Evolutionary conservation across 2,888 invertebrate genomes (phyloP).

Genomic region (Bombyx huttoni): DNA sequence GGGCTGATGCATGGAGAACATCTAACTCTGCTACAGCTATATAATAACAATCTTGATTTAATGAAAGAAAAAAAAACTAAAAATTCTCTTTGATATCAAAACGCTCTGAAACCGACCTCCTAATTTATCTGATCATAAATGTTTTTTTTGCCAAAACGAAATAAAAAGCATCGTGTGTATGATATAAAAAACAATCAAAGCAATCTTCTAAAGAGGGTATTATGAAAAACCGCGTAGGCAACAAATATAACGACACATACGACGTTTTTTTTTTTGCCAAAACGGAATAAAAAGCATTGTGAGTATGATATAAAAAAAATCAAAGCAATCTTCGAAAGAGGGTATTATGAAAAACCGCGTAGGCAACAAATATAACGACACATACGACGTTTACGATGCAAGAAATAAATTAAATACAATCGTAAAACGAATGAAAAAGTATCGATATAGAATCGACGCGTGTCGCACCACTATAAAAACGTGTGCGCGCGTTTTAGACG

Average conservation of each 20-base stretch:
- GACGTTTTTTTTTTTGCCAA: constrained; percentile 39
- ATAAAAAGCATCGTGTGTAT: not conserved
- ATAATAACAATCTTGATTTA: not conserved
- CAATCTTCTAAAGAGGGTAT: constrained; percentile 42
- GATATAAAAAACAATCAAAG: constrained; percentile 5
- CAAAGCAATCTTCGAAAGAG: constrained; percentile 44
- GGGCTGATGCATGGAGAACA: too few species aligned
- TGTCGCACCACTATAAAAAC: constrained; percentile 54
- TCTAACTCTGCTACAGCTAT: too few species aligned
- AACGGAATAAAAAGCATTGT: not conserved
- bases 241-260: constrained; percentile 44
- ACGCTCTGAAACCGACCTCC: not conserved
- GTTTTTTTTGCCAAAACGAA: not conserved
- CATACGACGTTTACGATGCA: constrained; percentile 59
- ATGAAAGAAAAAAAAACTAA: not conserved
- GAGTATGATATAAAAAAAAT: not conserved
- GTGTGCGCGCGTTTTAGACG: not conserved
- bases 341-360: constrained; percentile 43
- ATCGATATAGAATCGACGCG: constrained; percentile 52
- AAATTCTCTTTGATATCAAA: not conserved
- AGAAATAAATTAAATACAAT: constrained; percentile 60
- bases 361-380: constrained; percentile 44
- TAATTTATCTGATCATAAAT: not conserved
- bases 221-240: constrained; percentile 50
- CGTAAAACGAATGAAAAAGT: constrained; percentile 46